Evolutionary conservation across 2,888 invertebrate genomes (phyloP), one percentile per base, ranked within the genome.

Genomic region (Gisinianus flammeolus): DNA sequence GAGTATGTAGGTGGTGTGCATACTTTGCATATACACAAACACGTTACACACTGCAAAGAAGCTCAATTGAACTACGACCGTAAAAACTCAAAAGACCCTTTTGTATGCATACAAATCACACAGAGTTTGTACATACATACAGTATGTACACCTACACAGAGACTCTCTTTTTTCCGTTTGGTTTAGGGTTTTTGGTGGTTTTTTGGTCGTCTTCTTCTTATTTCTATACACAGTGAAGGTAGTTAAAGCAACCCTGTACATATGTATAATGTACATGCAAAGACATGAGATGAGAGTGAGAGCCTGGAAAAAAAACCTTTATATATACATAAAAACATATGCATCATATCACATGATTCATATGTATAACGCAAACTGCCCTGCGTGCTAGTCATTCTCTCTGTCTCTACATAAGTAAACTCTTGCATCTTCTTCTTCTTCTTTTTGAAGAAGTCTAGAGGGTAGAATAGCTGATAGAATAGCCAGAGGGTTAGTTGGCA

Each of bases 401-500:
- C 44, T 44, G 1, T 44, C 44, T 44, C 44, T 44, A 44, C 44
- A 16, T 44, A 44, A 44, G 44, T 19, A 44, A 44, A 44, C 44
- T 44, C 44, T 44, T 44, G 44, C 12, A 44, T 44, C 44, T 44
- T 44, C 44, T 44, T 44, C 44, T 2, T 35, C 6, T 35, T 44
- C 44, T 44, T 16, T 19, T 44, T 12, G 44, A 44, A 19, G 44
- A 44, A 64, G n/a, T n/a, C n/a, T n/a, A n/a, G n/a, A 64, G 64
- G 64, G 64, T 64, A 64, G 16, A 64, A 64, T 64, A 16, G 64
- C 64, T 26, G 64, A 28, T 64, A 64, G 16, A 64, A 64, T 64
- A 16, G 64, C 64, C 30, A 26, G 64, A 64, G 64, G 64, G 28
- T 64, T 16, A 62, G 28, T 64, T 64, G 56, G 56, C 28, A 64